These are phyloP conservation scores for Empis stercorea DNA, from an alignment of 2,888 invertebrate genomes.

Conservation along the genomic window DNA sequence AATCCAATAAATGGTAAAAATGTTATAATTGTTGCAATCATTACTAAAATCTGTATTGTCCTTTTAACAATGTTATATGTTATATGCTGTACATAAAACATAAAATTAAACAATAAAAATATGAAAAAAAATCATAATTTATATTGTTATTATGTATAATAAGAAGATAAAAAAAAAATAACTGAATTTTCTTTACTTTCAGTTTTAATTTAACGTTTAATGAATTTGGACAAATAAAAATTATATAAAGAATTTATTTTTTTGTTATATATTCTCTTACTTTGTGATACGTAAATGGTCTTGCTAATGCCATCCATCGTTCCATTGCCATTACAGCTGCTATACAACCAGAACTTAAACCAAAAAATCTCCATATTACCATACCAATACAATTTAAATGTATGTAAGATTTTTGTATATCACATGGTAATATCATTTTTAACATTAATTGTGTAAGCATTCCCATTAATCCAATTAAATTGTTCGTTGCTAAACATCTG, in stretches of 20 bases:
- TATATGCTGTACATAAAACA: constrained; percentile 54
- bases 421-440: constrained; percentile 33
- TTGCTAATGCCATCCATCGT: constrained; percentile 72
- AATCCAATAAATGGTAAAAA: constrained; percentile 63
- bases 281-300: constrained; percentile 80
- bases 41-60: constrained; percentile 56
- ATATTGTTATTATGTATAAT: too few relatives aligned
- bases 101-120: neutral
- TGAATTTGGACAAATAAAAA: too few relatives aligned
- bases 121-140: neutral
- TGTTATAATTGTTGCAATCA: constrained; percentile 54
- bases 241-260: too few relatives aligned
- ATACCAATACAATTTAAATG: constrained; percentile 35
- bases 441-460: constrained; percentile 60
- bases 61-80: constrained; percentile 64
- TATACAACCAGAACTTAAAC: constrained; percentile 75
- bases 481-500: constrained; percentile 64
- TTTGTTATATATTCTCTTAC: constrained; percentile 33
- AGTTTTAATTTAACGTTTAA: too few relatives aligned
- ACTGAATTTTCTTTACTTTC: too few relatives aligned
- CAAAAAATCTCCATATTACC: constrained; percentile 68
- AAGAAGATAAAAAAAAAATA: neutral
- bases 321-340: constrained; percentile 82
- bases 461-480: constrained; percentile 64
- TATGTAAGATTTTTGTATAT: constrained; percentile 21